phyloP scores from a whole-genome alignment of 1,140 invertebrate species.

The Coptotermes formosanus region DNA sequence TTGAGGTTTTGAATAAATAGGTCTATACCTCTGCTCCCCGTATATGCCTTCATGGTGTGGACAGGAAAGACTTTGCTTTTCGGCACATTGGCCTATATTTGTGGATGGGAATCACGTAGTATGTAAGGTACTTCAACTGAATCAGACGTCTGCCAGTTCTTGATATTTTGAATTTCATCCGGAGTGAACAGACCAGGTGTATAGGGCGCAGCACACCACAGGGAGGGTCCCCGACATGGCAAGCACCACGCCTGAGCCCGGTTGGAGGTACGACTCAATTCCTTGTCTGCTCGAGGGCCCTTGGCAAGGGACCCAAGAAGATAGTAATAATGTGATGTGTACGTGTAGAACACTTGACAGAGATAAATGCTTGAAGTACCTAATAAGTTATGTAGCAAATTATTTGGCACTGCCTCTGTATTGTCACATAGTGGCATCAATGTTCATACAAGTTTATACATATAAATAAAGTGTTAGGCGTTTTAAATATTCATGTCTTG shows the following conservation, averaged over 20 bases:
- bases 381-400: not conserved
- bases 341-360: not conserved
- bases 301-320: not conserved
- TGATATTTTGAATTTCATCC: not conserved
- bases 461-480: not conserved
- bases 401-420: not conserved
- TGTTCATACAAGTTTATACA: not conserved
- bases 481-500: too few species aligned
- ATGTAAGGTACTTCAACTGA: not conserved
- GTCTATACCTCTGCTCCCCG: too few species aligned
- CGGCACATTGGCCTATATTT: too few species aligned
- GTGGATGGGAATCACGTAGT: too few species aligned
- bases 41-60: too few species aligned
- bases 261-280: not conserved
- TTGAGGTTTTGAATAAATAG: too few species aligned
- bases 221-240: not conserved
- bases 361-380: not conserved
- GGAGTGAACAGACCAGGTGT: not conserved
- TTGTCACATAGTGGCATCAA: too few species aligned
- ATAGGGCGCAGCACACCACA: not conserved
- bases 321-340: too few species aligned
- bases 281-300: not conserved
- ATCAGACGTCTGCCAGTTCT: not conserved
- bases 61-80: too few species aligned
- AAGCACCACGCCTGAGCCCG: not conserved